These are phyloP conservation scores for Leptopterna dolabrata DNA, from an alignment of 2,888 invertebrate species.

Conservation along the genomic window DNA sequence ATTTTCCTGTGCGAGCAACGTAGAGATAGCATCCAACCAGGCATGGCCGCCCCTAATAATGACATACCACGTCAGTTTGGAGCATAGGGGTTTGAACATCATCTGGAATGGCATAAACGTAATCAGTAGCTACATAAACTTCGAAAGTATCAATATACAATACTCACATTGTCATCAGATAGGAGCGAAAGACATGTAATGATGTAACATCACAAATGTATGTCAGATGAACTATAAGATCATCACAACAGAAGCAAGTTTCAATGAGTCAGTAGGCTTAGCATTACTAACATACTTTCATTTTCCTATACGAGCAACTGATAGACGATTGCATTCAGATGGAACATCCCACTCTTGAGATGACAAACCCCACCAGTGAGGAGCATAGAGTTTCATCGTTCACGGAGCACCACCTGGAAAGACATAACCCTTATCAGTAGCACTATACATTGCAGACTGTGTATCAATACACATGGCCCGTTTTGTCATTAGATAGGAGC, in stretches of 20 bases:
- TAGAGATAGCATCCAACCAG: background rate
- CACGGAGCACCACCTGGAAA: no score
- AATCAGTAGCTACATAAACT: no score
- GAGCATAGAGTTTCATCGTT: no score
- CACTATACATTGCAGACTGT: no score
- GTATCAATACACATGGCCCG: background rate
- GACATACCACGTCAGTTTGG: no score
- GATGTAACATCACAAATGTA: conserved; percentile 49
- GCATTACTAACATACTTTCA: no score
- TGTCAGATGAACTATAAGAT: conserved; percentile 61
- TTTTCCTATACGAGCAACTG: conserved; percentile 64
- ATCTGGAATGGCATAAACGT: no score
- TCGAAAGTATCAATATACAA: background rate
- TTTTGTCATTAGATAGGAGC: conserved; percentile 59
- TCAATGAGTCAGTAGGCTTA: background rate
- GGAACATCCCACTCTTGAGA: no score
- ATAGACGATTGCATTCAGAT: background rate
- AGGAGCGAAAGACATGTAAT: conserved; percentile 59
- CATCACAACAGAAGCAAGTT: conserved; percentile 26
- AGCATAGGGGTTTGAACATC: no score
- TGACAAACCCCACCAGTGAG: no score
- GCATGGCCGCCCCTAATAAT: no score
- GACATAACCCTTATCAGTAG: no score
- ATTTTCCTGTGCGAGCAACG: conserved; percentile 64
- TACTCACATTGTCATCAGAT: conserved; percentile 53